Evolutionary conservation across 1,140 invertebrate species (phyloP), one percentile per base, ranked within the genome.

Genomic region (Bombus affinis): DNA sequence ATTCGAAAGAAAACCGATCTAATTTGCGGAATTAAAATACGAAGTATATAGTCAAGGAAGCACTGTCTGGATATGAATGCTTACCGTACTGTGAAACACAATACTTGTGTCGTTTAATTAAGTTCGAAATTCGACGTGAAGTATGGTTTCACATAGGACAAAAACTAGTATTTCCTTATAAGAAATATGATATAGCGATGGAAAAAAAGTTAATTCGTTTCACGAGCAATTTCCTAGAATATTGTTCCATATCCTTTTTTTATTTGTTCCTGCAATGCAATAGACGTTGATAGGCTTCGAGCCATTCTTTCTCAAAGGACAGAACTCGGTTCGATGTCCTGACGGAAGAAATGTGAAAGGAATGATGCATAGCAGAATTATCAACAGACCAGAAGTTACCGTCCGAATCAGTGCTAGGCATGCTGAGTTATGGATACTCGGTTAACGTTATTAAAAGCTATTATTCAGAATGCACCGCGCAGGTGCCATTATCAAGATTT

Each of bases 381-480:
- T 85, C 86, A 88, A 65, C 66, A 59, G 76, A 53, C 66, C 65
- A 72, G 68, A 77, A 76, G 83, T 44, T 81, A 70, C 72, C 25
- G 57, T 74, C n/a, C 65, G 59, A 88, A 85, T 89, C 88, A 81
- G 72, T 65, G 35, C 44, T 74, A 39, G 70, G 42, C 44, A 15
- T 8, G 10, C 10, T 88, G 77, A 88, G 83, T 88, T 89, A 81
- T 77, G 82, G 72, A 85, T 39, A 84, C 65, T 65, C 81, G 74
- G 74, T 44, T 88, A 71, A 66, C 47, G 74, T 88, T 89, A 89
- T 89, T 89, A 88, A 89, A 88, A 81, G 73, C 86, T 72, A 88
- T 89, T 89, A 89, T 81, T 89, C 88, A 89, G 32, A 88, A 87
- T 68, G 72, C 77, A 53, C 18, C 18, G 47, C 18, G 6, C 47